Evolutionary conservation across 2,797 vertebrate species (phyloP).

Genomic region (Odontamblyopus rebecca): DNA sequence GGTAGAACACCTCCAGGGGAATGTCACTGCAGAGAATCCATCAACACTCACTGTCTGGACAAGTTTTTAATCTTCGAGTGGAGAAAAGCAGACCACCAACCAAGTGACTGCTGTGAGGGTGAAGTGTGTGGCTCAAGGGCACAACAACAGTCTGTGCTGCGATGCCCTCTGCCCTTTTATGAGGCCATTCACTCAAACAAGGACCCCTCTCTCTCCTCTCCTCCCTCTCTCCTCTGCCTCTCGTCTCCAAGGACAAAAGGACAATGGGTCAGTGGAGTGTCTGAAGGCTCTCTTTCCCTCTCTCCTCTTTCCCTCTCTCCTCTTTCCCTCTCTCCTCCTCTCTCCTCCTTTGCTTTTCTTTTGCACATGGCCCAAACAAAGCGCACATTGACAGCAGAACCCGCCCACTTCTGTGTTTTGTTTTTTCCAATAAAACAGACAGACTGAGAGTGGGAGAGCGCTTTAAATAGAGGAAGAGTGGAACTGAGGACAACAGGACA

Average conservation of each 20-base stretch:
- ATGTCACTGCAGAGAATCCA: too few species aligned
- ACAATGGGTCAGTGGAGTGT: not conserved
- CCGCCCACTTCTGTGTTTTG: not conserved
- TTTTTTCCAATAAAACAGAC: not conserved
- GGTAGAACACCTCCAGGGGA: too few species aligned
- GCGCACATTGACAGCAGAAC: not conserved
- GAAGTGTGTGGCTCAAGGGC: not conserved
- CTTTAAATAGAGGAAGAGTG: not conserved
- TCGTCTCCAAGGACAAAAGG: not conserved
- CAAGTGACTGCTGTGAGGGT: too few species aligned
- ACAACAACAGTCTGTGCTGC: not conserved
- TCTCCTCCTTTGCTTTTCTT: not conserved
- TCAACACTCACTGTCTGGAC: too few species aligned
- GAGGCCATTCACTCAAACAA: not conserved
- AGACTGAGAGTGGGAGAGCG: not conserved
- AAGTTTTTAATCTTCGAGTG: too few species aligned
- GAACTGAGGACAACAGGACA: not conserved
- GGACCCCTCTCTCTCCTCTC: not conserved
- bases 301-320: too few species aligned
- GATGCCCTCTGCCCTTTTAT: not conserved
- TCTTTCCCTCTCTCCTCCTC: not conserved
- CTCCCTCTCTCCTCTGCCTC: not conserved
- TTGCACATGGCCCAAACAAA: not conserved
- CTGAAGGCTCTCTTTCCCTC: not conserved
- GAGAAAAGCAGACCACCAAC: too few species aligned